Evolutionary conservation across 2,113 vertebrate species (phyloP).

Genomic region (Sciurus niger): DNA sequence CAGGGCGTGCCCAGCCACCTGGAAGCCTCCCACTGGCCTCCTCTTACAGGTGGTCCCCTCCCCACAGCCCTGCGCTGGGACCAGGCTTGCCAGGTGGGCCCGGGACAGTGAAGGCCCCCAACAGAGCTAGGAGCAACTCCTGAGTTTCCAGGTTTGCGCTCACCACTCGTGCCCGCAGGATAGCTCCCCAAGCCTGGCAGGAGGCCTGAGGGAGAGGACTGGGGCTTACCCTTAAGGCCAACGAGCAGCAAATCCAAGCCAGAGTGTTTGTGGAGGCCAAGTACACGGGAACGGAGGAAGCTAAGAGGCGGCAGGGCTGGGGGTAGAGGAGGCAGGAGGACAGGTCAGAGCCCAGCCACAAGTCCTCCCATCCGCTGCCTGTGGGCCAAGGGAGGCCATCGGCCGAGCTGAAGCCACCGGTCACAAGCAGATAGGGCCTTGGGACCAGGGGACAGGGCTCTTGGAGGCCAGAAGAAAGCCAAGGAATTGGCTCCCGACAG

Average conservation of each 20-base stretch:
- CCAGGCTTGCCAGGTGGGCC: neutral
- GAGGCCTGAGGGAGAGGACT: fast-evolving
- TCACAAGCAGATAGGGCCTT: too few species aligned
- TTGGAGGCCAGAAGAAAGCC: neutral
- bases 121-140: neutral
- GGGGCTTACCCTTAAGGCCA: fast-evolving
- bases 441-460: fast-evolving
- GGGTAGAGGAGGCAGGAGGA: too few species aligned
- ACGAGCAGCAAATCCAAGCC: neutral
- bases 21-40: neutral
- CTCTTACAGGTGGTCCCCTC: neutral
- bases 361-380: too few species aligned
- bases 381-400: neutral
- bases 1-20: neutral
- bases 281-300: too few species aligned
- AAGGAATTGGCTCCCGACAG: fast-evolving
- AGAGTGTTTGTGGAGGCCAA: fast-evolving
- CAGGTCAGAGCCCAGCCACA: fast-evolving
- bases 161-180: fast-evolving
- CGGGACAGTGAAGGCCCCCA: neutral
- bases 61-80: neutral
- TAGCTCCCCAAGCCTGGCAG: fast-evolving
- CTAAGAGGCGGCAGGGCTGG: fast-evolving
- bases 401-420: too few species aligned
- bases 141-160: neutral